Evolutionary conservation across 2,113 vertebrate genomes (phyloP), one percentile per base, ranked within the genome.

Genomic region (Scartelaos histophorus): DNA sequence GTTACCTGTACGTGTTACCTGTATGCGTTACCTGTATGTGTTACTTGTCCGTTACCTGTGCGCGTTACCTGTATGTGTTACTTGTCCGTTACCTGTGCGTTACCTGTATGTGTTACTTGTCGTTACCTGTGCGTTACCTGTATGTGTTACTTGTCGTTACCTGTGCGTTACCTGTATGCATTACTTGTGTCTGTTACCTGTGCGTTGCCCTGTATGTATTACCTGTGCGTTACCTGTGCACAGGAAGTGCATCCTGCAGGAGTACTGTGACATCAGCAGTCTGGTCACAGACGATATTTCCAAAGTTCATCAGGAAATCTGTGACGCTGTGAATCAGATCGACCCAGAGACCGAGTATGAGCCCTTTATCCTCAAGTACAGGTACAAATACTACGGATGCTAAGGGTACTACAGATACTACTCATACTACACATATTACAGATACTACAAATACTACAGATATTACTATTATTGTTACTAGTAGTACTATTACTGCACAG

Each of bases 241-340:
- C 54, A 57, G 97, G 67, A 97, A 95, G 88, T 94, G 95, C 46
- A 96, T 98, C 81, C 93, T 99, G 90, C 94, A 97, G 92, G 97
- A 99, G 85, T 98, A 98, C 73, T 96, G 95, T 45, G 95, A 98
- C 85, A 98, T 97, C 90, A 99, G 95, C 83, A 98, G 96, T 73
- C 95, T 99, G 73, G 91, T 97, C 81, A 95, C 95, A 7, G 97
- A 98, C 69, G 96, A 98, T 85, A 96, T 98, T 11, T 96, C 97
- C 2, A 96, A 95, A 69, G 95, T 97, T 13, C 98, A 99, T 82
- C 96, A 96, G 82, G 96, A 98, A 81, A 97, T 99, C 71, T 93
- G 96, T 11, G 93, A 92, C 0, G 96, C 95, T 0, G 95, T 99
- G 61, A 94, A 98, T 82, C 94, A 96, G 87, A 97, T 98, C 75